Percentiles rank a stretch among this genome's conserved stretches.
phyloP scores from a whole-genome alignment of 2,888 invertebrate genomes.

The Smittia aterrima region DNA sequence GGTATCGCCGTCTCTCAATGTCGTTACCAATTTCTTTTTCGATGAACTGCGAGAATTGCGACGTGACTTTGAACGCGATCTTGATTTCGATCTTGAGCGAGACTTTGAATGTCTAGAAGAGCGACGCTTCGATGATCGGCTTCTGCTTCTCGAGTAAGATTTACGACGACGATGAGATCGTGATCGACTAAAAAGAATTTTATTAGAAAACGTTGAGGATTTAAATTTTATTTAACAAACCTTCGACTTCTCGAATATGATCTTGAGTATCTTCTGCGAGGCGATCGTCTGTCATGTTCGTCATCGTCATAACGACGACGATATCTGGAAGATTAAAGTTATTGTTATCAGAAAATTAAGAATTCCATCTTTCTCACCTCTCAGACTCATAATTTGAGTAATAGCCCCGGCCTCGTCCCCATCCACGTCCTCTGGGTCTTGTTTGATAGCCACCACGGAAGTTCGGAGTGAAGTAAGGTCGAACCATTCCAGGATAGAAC shows the following conservation, averaged over 20 bases:
- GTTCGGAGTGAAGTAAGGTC: slow-evolving; percentile 50
- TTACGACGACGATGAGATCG: slow-evolving; percentile 21
- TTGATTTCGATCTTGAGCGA: slow-evolving; percentile 49
- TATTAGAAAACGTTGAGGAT: background rate
- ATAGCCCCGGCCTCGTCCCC: slow-evolving; percentile 56
- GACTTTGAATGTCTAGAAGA: background rate
- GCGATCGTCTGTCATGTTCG: slow-evolving; percentile 44
- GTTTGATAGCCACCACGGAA: slow-evolving; percentile 43
- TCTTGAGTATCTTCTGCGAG: slow-evolving; percentile 19
- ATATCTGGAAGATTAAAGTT: background rate
- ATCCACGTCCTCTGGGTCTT: slow-evolving; percentile 54
- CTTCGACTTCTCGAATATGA: slow-evolving; percentile 50
- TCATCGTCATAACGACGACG: background rate
- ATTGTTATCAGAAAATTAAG: no score
- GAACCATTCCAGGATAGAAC: slow-evolving; percentile 48
- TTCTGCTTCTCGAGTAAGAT: slow-evolving; percentile 50
- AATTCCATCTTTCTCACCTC: no score
- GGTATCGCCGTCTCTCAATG: slow-evolving; percentile 42
- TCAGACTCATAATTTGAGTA: slow-evolving; percentile 49
- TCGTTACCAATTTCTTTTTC: slow-evolving; percentile 42
- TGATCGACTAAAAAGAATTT: background rate
- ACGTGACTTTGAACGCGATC: slow-evolving; percentile 52
- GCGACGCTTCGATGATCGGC: slow-evolving; percentile 48
- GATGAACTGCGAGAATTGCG: slow-evolving; percentile 44
- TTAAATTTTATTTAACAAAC: slow-evolving; percentile 45